Percentiles rank a stretch among this genome's conserved stretches.
phyloP scores from a whole-genome alignment of 2,888 invertebrate species.

The Polymixis lichenea region DNA sequence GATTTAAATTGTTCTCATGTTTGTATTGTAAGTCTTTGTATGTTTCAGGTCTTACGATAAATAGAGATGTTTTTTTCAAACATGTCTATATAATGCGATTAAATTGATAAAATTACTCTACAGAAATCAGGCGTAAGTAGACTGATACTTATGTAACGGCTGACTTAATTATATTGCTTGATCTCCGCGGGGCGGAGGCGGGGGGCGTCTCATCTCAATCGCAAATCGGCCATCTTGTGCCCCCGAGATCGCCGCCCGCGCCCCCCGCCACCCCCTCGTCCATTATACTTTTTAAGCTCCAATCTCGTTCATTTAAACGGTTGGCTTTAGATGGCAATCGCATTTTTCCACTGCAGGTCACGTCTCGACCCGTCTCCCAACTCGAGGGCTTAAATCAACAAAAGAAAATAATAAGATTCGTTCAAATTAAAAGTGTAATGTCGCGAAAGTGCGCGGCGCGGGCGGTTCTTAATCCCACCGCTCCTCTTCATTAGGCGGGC shows the following conservation, averaged over 20 bases:
- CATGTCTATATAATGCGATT: constrained; percentile 41
- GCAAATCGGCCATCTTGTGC: constrained; percentile 91
- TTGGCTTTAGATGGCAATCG: constrained; percentile 93
- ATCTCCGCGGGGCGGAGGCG: constrained; percentile 82
- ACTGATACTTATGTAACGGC: constrained; percentile 77
- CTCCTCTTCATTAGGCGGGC: constrained; percentile 87
- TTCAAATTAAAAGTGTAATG: constrained; percentile 94
- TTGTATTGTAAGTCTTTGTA: constrained; percentile 15
- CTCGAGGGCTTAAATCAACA: constrained; percentile 93
- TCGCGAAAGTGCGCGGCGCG: constrained; percentile 85
- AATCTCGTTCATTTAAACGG: constrained; percentile 93
- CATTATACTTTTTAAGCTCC: constrained; percentile 94
- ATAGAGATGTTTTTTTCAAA: constrained; percentile 12
- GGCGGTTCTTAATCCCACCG: constrained; percentile 82
- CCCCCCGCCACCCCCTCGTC: constrained; percentile 86
- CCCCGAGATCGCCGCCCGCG: constrained; percentile 88
- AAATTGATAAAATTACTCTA: constrained; percentile 46
- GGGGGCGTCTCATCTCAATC: constrained; percentile 90
- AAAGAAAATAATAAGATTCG: constrained; percentile 93
- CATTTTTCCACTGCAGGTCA: constrained; percentile 93
- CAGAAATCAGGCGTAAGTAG: constrained; percentile 65
- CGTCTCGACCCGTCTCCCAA: constrained; percentile 91
- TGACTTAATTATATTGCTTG: constrained; percentile 89
- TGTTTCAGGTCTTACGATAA: constrained; percentile 2
- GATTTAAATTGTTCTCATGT: constrained; percentile 46